These are phyloP conservation scores for Tachystola acroxantha DNA, from an alignment of 2,888 invertebrate genomes.

Conservation along the genomic window DNA sequence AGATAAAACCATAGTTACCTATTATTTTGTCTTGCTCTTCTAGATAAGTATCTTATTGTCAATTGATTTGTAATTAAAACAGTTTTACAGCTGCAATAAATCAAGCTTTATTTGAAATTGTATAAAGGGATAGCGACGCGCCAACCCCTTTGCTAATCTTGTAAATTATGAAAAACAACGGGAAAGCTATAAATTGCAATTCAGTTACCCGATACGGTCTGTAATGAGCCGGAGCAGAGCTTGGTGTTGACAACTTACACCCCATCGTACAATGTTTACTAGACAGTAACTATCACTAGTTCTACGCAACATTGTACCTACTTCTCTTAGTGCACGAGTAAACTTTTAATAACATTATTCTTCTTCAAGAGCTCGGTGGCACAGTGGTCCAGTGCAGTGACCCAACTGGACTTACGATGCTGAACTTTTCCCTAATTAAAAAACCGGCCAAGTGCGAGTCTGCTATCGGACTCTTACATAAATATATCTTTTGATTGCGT, in stretches of 20 bases:
- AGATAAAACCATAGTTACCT: too few species aligned
- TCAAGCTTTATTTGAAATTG: constrained; percentile 54
- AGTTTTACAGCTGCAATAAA: constrained; percentile 38
- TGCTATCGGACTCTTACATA: too few species aligned
- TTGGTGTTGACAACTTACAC: neutral
- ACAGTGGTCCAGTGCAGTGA: too few species aligned
- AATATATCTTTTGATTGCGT: too few species aligned
- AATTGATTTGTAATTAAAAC: constrained; percentile 15
- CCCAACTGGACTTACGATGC: too few species aligned
- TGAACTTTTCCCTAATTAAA: too few species aligned
- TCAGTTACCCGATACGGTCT: constrained; percentile 34
- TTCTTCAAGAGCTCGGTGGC: too few species aligned
- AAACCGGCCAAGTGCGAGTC: too few species aligned
- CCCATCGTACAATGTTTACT: neutral
- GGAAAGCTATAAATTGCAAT: constrained; percentile 59
- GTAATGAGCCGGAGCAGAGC: constrained; percentile 14
- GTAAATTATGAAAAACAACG: constrained; percentile 66
- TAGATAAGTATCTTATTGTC: too few species aligned
- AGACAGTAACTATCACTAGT: neutral
- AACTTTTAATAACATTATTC: too few species aligned
- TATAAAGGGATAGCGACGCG: constrained; percentile 45
- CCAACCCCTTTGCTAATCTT: constrained; percentile 42
- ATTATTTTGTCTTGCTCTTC: too few species aligned
- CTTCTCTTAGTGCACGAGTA: too few species aligned
- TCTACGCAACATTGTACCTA: neutral